Conservation (phyloP, 2,888 invertebrate genomes). For the Mycalesis mineus region DNA sequence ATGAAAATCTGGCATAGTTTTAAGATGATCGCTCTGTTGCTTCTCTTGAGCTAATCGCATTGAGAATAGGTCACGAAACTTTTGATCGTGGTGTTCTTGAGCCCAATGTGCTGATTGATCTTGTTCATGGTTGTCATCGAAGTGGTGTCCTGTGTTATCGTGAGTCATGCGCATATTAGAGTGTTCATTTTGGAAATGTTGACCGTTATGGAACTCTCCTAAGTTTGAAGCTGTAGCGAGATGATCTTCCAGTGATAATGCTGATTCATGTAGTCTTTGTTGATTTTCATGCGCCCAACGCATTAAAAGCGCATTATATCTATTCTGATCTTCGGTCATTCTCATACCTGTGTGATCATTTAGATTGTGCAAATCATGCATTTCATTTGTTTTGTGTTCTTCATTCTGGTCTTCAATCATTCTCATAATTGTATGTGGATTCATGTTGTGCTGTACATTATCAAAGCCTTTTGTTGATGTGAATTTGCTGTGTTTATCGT, state of each 20-base stretch:
- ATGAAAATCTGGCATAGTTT: conserved; percentile 14
- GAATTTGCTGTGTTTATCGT: not conserved
- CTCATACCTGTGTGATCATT: conserved; percentile 8
- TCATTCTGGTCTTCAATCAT: conserved; percentile 8
- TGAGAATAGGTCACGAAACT: conserved; percentile 7
- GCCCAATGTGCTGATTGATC: conserved; percentile 17
- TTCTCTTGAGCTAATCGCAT: conserved; percentile 19
- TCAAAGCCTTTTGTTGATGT: not conserved
- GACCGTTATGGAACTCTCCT: not conserved
- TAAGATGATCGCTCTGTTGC: conserved; percentile 6
- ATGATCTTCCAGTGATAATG: not conserved
- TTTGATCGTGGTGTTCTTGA: conserved; percentile 8
- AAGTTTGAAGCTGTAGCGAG: not conserved
- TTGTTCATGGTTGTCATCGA: conserved; percentile 20
- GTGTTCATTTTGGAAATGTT: conserved; percentile 1
- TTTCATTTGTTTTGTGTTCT: not conserved
- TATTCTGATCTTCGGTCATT: conserved; percentile 4
- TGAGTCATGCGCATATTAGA: not conserved
- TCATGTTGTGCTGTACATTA: not conserved
- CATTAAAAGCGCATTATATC: not conserved
- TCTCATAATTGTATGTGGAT: conserved; percentile 6
- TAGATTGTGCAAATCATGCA: not conserved
- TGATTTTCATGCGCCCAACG: conserved; percentile 5
- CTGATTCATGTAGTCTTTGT: not conserved
- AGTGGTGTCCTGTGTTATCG: conserved; percentile 5